phyloP scores from a whole-genome alignment of 2,888 invertebrate species.

The Scelioninae gen. 1 region DNA sequence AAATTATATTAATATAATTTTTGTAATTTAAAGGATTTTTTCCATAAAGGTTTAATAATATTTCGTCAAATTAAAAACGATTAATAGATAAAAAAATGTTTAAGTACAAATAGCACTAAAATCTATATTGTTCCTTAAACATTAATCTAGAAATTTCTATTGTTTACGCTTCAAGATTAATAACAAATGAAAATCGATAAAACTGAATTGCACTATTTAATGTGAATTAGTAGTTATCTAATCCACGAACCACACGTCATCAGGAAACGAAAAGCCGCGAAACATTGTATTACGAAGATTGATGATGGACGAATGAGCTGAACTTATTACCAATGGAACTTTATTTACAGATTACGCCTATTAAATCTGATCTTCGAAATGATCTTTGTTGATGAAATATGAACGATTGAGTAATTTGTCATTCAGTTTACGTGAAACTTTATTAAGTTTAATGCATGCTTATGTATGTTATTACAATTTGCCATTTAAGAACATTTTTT shows the following conservation, averaged over 20 bases:
- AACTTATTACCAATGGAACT: neutral
- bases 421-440: constrained; percentile 40
- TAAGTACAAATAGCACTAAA: no score
- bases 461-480: neutral
- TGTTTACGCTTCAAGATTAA: neutral
- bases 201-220: constrained; percentile 42
- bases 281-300: constrained; percentile 25
- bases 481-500: neutral
- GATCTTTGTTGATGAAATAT: constrained; percentile 34
- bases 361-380: constrained; percentile 38
- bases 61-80: no score
- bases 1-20: no score
- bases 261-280: constrained; percentile 21
- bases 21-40: no score
- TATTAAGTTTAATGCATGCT: constrained; percentile 29
- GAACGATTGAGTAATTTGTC: constrained; percentile 44
- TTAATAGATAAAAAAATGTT: no score
- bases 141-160: no score
- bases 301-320: constrained; percentile 20
- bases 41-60: no score
- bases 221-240: constrained; percentile 21
- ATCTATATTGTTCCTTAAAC: neutral
- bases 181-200: constrained; percentile 33
- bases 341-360: constrained; percentile 33
- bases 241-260: constrained; percentile 14